These are phyloP conservation scores for Strigops habroptila DNA, from an alignment of 2,113 vertebrate genomes.

Conservation along the genomic window DNA sequence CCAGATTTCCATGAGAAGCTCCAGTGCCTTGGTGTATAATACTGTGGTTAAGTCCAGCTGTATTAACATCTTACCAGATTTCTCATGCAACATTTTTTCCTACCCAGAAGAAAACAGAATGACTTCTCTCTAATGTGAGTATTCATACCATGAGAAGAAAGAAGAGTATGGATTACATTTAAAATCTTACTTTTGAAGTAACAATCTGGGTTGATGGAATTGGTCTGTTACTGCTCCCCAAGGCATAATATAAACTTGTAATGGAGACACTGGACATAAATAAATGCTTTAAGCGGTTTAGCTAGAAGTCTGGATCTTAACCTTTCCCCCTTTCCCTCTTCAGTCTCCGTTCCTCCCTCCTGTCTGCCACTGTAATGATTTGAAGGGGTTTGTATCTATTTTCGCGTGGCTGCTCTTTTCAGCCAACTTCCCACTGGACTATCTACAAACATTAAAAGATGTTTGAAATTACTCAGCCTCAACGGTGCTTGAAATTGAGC, in stretches of 20 bases:
- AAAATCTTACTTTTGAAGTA: background rate
- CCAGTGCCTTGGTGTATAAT: background rate
- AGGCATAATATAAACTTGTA: background rate
- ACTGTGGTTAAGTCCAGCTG: background rate
- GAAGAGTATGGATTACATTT: background rate
- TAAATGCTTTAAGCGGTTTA: background rate
- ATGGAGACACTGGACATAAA: background rate
- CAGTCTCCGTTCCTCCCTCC: background rate
- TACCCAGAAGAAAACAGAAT: background rate
- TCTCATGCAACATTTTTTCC: background rate
- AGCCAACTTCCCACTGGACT: constrained; percentile 22
- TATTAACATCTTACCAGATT: background rate
- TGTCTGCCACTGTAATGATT: background rate
- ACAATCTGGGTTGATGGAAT: background rate
- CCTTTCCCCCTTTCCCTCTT: background rate
- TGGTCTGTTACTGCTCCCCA: background rate
- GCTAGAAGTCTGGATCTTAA: background rate
- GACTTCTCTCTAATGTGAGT: background rate
- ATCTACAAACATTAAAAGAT: constrained; percentile 55
- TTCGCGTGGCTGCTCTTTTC: constrained; percentile 12
- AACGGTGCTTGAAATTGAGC: constrained; percentile 46
- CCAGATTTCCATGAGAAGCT: background rate
- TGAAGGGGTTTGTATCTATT: background rate
- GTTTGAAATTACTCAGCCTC: constrained; percentile 58
- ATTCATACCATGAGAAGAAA: background rate